A percentile compares a stretch with the other conserved stretches of the same genome.
These are phyloP conservation scores for Ophion slaviceki DNA, from an alignment of 2,888 invertebrate genomes.

Conservation along the genomic window DNA sequence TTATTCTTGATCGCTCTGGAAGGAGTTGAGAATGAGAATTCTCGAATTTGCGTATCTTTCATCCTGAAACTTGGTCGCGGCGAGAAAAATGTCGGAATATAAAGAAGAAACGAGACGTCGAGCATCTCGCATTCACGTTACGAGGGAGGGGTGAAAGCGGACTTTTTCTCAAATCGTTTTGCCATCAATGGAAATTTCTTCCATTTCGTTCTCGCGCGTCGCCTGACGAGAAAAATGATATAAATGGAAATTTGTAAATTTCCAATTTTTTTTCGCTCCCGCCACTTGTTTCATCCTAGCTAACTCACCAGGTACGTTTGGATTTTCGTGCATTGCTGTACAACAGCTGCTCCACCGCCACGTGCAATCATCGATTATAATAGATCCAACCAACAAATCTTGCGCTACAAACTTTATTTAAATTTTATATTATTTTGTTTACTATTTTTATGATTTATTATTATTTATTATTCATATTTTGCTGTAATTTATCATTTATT, in stretches of 20 bases:
- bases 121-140: neutral
- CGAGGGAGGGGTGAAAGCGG: neutral
- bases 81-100: neutral
- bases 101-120: constrained; percentile 5
- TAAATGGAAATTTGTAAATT: neutral
- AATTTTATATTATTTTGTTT: neutral
- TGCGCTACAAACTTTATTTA: neutral
- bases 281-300: neutral
- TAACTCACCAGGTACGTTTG: constrained; percentile 56
- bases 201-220: neutral
- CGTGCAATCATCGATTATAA: constrained; percentile 57
- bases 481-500: neutral
- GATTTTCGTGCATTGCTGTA: constrained; percentile 49
- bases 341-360: constrained; percentile 52
- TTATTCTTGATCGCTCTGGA: constrained; percentile 40
- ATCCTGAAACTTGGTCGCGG: neutral
- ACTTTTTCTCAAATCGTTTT: constrained; percentile 13
- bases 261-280: neutral
- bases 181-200: constrained; percentile 25
- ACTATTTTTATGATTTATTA: neutral
- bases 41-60: neutral
- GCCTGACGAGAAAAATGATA: neutral
- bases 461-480: neutral
- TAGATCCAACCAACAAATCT: neutral
- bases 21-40: constrained; percentile 31